Evolutionary conservation across 2,797 vertebrate genomes (phyloP), one percentile per base, ranked within the genome.

Genomic region (Acanthurus leucopareius): DNA sequence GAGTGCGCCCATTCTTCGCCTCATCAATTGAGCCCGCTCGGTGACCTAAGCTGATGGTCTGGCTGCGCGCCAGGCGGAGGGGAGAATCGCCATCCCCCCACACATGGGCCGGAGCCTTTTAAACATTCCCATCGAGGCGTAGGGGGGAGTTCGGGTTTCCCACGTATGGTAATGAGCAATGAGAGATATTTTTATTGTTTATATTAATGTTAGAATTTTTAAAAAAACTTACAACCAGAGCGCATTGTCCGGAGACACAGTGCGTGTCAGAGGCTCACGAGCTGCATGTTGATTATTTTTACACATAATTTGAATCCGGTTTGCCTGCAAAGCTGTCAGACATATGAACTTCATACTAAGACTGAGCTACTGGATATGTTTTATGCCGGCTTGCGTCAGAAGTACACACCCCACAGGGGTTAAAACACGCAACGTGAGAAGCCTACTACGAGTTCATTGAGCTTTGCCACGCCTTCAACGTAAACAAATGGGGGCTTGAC

Each of bases 401-500:
- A 0, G 28, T 3, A 45, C 60, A 78, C 76, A 51, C 75, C 66
- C 70, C 70, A 64, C 58, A 80, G 62, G 68, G 70, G 67, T 70
- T 80, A 74, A 70, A 61, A 58, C 20, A 44, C 71, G 65, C 83
- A 84, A 86, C 77, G 86, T 79, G 83, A 88, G 88, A 78, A 61
- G 80, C 77, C 75, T 90, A 93, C 92, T 92, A 92, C 91, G 54
- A 83, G 64, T 92, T 90, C 93, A 95, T 95, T 95, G 88, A 95
- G 63, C 1, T 2, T 83, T n/a, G 89, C 92, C 95, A 94, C 95
- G 94, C 95, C 95, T 76, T 82, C 75, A 70, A 89, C 89, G 88
- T 94, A 94, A 92, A 91, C 78, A 83, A 91, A 93, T 22, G 93
- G 93, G 91, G 95, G 94, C 88, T 95, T 93, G 96, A 95, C 96